Conservation (phyloP, 2,888 invertebrate species). For the Rotaria socialis region DNA sequence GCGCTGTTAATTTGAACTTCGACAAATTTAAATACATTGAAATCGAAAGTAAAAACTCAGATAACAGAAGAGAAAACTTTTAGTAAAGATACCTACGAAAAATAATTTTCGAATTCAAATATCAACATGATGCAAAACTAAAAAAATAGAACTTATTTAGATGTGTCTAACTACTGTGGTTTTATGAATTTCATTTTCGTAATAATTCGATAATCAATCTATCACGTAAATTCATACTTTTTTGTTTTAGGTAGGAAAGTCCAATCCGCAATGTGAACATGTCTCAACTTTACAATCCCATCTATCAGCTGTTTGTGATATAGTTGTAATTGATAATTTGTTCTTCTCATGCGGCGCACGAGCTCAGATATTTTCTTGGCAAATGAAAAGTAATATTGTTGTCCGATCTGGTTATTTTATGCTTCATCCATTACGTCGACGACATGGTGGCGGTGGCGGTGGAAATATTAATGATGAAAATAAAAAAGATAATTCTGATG, state of each 20-base stretch:
- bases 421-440: conserved; percentile 23
- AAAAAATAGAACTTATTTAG: no score
- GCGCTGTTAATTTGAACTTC: no score
- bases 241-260: neutral
- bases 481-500: neutral
- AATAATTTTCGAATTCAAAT: no score
- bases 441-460: conserved; percentile 11
- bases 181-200: no score
- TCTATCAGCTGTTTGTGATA: conserved; percentile 12
- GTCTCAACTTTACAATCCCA: neutral
- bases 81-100: no score
- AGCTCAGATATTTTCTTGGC: neutral
- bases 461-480: neutral
- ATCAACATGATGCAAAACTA: no score
- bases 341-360: neutral
- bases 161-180: no score
- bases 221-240: no score
- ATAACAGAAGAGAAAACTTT: no score
- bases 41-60: no score
- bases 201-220: no score
- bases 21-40: no score
- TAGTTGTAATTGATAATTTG: neutral
- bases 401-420: neutral
- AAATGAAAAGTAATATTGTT: conserved; percentile 5
- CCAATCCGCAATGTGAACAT: neutral